phyloP scores from a whole-genome alignment of 2,888 invertebrate species.

The Willowsia nigromaculata region DNA sequence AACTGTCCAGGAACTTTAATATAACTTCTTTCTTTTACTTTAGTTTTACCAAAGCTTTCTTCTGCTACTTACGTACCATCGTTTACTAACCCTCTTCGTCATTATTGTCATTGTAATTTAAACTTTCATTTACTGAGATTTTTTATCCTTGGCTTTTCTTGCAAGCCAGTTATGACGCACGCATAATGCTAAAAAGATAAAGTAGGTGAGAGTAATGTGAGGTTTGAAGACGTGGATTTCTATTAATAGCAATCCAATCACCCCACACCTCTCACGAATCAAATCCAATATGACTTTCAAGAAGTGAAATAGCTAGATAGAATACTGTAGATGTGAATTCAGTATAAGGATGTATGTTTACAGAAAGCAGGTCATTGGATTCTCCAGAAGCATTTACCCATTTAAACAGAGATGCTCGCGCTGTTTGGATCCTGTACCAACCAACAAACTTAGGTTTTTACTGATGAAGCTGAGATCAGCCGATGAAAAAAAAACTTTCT shows the following conservation, averaged over 20 bases:
- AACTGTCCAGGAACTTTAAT: too few relatives aligned
- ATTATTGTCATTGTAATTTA: too few relatives aligned
- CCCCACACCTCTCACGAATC: neutral
- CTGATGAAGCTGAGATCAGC: constrained; percentile 63
- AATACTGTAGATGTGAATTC: constrained; percentile 3
- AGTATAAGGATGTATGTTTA: neutral
- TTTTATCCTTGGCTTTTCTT: too few relatives aligned
- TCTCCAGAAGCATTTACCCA: neutral
- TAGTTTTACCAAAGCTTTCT: too few relatives aligned
- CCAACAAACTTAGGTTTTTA: constrained; percentile 53
- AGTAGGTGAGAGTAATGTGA: neutral
- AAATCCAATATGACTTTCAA: neutral
- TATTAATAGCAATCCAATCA: constrained; percentile 22
- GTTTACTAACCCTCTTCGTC: too few relatives aligned
- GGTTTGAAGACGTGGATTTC: neutral
- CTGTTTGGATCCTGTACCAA: neutral
- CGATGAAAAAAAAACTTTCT: constrained; percentile 38
- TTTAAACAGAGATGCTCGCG: neutral
- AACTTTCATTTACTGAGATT: too few relatives aligned
- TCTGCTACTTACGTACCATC: too few relatives aligned
- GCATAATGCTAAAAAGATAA: neutral
- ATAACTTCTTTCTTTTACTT: too few relatives aligned
- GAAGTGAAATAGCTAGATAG: neutral
- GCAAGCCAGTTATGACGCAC: constrained; percentile 6
- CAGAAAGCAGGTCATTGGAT: constrained; percentile 8